Conservation (phyloP, 2,113 vertebrate genomes). For the Gallinago paraguaiae region DNA sequence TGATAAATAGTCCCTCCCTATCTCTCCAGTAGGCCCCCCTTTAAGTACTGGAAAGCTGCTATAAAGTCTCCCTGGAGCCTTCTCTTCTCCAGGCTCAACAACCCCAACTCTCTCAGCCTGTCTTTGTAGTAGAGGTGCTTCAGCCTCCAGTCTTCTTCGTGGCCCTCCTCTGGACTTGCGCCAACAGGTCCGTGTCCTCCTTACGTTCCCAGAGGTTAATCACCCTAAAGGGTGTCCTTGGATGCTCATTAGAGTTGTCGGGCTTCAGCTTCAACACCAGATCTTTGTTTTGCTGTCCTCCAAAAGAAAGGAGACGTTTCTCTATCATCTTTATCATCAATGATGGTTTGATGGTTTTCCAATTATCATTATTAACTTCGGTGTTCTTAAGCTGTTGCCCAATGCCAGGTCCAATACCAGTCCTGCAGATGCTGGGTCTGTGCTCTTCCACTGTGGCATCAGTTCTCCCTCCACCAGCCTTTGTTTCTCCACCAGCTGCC, state of each 20-base stretch:
- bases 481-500: background rate
- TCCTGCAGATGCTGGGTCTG: rapidly evolving
- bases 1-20: background rate
- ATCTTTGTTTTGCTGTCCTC: background rate
- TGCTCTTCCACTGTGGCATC: background rate
- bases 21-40: background rate
- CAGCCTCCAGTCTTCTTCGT: background rate
- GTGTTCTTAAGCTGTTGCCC: background rate
- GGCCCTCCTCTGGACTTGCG: background rate
- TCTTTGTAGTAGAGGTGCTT: background rate
- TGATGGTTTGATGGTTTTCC: background rate
- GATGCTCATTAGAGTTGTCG: background rate
- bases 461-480: background rate
- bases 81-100: background rate
- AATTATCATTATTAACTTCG: background rate
- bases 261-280: background rate
- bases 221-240: background rate
- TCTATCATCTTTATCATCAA: background rate
- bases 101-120: background rate
- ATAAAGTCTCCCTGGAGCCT: background rate
- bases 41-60: background rate
- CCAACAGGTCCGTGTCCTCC: background rate
- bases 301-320: background rate
- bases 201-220: background rate
- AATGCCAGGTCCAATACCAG: background rate